Evolutionary conservation across 2,113 vertebrate species (phyloP), one percentile per base, ranked within the genome.

Genomic region (Monarcha castaneiventris): DNA sequence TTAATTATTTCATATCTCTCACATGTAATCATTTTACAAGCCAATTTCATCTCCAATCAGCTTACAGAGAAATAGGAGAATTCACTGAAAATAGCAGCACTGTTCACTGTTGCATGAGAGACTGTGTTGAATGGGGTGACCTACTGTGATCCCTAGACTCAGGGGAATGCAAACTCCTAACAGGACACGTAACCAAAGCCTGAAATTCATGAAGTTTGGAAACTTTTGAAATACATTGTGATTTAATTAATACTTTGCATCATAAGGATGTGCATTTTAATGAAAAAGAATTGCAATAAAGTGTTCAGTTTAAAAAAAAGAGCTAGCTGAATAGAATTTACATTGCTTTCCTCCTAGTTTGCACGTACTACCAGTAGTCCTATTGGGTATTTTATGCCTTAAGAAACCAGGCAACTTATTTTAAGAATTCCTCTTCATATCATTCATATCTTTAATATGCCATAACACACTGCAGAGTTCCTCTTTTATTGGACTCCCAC

Each of bases 1-100:
- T 46, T 96, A 83, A 88, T 87, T 87, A n/a, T 75, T 96, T 96
- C 66, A 20, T 62, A 66, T 56, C 49, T 59, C 22, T 94, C 92
- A 77, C 72, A 80, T 37, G 55, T 29, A 80, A 84, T 85, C 20
- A 81, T 66, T 94, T 68, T 87, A 77, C 67, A 87, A 64, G 76
- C 15, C 66, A 55, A 23, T 44, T 64, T 84, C 22, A 37, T 87
- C 59, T 82, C 58, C 87, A 78, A 25, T 29, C 91, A 92, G 78
- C 54, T 95, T 87, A 81, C 41, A 92, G 71, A 84, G 35, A 96
- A 74, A 46, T n/a, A 19, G 21, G 66, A 90, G 76, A 86, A 80
- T 72, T 86, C 84, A 78, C 48, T 89, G 64, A 72, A 76, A 97
- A 92, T 59, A 89, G 55, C n/a, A 89, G 39, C 22, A 75, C 16